Conservation (phyloP, 2,113 vertebrate species). For the Perca schrenkii region DNA sequence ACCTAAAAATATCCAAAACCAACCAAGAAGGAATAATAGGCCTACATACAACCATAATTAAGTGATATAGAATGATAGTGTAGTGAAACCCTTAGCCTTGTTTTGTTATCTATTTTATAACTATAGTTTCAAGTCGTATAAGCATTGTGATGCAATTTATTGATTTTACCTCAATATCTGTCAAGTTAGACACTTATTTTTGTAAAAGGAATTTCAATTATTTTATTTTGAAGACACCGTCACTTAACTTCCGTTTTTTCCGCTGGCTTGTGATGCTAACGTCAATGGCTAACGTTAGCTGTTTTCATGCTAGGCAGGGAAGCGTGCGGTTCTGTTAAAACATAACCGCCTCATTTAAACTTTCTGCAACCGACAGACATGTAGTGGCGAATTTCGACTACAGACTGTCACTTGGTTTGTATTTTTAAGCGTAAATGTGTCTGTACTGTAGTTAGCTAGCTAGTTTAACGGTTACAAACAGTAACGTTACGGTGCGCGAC, state of each 20-base stretch:
- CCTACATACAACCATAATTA: background rate
- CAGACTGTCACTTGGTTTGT: background rate
- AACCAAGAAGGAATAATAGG: background rate
- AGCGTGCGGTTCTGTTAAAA: fast-evolving
- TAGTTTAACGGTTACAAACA: slow-evolving; percentile 3
- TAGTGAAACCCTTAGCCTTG: background rate
- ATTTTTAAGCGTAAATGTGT: background rate
- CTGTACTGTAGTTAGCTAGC: background rate
- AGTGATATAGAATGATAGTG: background rate
- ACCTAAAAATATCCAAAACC: background rate
- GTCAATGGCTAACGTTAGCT: slow-evolving; percentile 2
- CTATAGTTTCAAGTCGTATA: background rate
- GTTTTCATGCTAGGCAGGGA: slow-evolving; percentile 15
- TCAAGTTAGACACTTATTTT: slow-evolving; percentile 17
- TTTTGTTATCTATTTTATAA: background rate
- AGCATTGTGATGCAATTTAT: background rate
- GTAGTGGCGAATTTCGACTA: background rate
- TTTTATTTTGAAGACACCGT: slow-evolving; percentile 58
- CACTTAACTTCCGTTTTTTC: slow-evolving; percentile 5
- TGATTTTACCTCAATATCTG: background rate
- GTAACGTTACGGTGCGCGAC: background rate
- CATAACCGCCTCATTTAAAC: background rate
- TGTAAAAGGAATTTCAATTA: background rate
- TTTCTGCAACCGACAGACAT: background rate
- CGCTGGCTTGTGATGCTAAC: background rate